Percentiles rank a stretch among this genome's conserved stretches.
phyloP scores from a whole-genome alignment of 2,888 invertebrate species.

The Onthophagus sagittarius region DNA sequence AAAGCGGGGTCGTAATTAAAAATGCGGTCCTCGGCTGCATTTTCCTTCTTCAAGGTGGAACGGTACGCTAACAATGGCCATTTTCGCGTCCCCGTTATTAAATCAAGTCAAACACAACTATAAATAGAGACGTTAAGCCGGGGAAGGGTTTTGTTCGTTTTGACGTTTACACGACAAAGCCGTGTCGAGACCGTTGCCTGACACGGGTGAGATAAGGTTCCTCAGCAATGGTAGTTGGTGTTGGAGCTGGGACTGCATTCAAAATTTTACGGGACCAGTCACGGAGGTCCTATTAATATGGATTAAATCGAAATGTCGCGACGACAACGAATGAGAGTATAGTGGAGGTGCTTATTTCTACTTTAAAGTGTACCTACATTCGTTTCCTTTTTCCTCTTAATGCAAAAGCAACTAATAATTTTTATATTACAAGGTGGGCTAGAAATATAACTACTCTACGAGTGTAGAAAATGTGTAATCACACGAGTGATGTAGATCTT shows the following conservation, averaged over 20 bases:
- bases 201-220: not conserved
- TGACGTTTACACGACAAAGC: constrained; percentile 5
- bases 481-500: too few species aligned
- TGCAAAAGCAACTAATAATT: too few species aligned
- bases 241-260: constrained; percentile 4
- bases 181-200: not conserved
- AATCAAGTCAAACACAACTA: not conserved
- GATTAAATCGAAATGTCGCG: constrained; percentile 4
- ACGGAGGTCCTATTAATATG: constrained; percentile 11
- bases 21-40: not conserved
- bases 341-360: not conserved
- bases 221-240: not conserved
- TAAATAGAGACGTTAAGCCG: constrained; percentile 12
- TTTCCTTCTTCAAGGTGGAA: not conserved
- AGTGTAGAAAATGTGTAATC: too few species aligned
- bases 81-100: not conserved
- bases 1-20: not conserved
- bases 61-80: not conserved
- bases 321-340: not conserved
- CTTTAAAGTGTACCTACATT: too few species aligned
- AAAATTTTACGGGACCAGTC: constrained; percentile 8
- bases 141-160: constrained; percentile 9
- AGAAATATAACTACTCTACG: too few species aligned
- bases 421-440: too few species aligned
- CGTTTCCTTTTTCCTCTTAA: too few species aligned